Conservation (phyloP, 2,888 invertebrate species). For the Phyto melanocephala region DNA sequence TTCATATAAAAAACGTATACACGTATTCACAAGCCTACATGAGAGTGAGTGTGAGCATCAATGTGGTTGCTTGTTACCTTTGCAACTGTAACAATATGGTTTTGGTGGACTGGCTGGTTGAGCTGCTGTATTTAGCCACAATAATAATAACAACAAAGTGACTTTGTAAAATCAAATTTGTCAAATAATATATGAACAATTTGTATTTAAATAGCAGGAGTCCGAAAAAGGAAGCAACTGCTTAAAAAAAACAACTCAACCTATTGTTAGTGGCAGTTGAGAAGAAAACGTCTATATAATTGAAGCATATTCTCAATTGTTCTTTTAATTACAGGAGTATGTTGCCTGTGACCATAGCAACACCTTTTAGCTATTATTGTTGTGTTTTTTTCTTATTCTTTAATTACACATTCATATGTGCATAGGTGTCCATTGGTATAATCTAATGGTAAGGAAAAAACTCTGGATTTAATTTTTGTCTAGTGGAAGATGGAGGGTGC, state of each 20-base stretch:
- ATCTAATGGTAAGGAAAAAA: constrained; percentile 46
- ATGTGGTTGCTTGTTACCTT: background rate
- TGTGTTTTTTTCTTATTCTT: background rate
- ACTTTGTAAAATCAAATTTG: constrained; percentile 55
- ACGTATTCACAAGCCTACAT: too few relatives aligned
- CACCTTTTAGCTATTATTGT: background rate
- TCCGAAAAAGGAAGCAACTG: too few relatives aligned
- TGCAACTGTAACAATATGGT: constrained; percentile 20
- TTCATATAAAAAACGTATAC: background rate
- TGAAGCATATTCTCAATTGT: constrained; percentile 56
- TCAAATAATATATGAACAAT: constrained; percentile 49
- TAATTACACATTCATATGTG: too few relatives aligned
- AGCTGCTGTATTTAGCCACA: background rate
- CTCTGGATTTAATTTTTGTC: constrained; percentile 3
- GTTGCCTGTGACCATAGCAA: constrained; percentile 8
- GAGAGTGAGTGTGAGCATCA: background rate
- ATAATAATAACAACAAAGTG: too few relatives aligned
- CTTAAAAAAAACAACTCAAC: background rate
- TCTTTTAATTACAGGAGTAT: constrained; percentile 52
- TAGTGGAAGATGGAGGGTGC: background rate
- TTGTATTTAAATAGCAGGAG: constrained; percentile 1
- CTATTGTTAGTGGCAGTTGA: constrained; percentile 5
- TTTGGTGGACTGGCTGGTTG: background rate
- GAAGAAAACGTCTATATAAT: constrained; percentile 28
- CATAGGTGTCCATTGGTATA: constrained; percentile 5